Conservation (phyloP, 2,888 invertebrate genomes). For the Balanococcus diminutus region DNA sequence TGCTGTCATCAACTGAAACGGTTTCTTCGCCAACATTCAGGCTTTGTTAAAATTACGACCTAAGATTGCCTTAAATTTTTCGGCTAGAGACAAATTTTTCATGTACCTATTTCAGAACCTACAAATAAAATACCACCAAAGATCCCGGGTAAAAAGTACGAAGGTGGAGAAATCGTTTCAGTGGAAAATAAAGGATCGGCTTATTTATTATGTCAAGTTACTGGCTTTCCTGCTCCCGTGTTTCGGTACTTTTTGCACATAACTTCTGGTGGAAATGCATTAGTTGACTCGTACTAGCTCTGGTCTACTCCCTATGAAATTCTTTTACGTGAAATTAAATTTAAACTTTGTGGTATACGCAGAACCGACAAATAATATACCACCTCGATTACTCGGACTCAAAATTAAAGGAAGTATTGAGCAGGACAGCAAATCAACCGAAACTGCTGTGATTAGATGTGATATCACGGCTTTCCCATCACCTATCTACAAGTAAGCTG, state of each 20-base stretch:
- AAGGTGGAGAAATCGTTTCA: conserved; percentile 59
- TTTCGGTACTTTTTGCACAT: conserved; percentile 59
- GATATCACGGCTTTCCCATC: conserved; percentile 48
- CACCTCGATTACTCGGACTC: conserved; percentile 63
- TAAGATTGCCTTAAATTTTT: background rate
- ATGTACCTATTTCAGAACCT: conserved; percentile 67
- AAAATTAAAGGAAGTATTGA: conserved; percentile 57
- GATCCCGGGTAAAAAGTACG: conserved; percentile 61
- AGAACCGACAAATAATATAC: conserved; percentile 73
- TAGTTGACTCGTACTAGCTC: conserved; percentile 24
- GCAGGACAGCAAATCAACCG: conserved; percentile 8
- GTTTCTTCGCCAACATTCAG: conserved; percentile 58
- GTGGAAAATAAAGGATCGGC: conserved; percentile 57
- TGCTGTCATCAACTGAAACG: background rate
- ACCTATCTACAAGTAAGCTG: conserved; percentile 51
- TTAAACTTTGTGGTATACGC: conserved; percentile 60
- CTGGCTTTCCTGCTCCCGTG: conserved; percentile 61
- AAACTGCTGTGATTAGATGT: conserved; percentile 43
- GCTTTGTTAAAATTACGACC: conserved; percentile 54
- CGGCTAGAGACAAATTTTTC: background rate
- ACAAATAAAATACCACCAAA: conserved; percentile 69
- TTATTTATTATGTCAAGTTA: conserved; percentile 60
- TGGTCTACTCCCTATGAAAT: background rate
- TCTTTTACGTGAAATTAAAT: background rate
- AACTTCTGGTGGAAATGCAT: conserved; percentile 16